A percentile compares a stretch with the other conserved stretches of the same genome.
phyloP scores from a whole-genome alignment of 2,113 vertebrate genomes.

The Zosterops japonicus region DNA sequence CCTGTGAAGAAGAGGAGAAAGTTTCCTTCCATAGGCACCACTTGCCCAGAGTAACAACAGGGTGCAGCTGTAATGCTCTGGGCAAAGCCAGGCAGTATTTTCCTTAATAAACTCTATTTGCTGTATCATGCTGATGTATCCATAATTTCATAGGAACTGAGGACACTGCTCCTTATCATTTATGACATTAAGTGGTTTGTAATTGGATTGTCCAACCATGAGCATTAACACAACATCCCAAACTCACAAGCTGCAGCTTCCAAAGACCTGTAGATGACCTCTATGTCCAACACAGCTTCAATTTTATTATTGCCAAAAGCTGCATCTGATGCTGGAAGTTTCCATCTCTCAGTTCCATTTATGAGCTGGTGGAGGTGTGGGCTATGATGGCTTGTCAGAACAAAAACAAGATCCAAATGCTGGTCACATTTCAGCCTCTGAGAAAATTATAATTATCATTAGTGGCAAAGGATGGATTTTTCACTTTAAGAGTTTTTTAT shows the following conservation, averaged over 20 bases:
- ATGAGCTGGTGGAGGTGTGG: background rate
- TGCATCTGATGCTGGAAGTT: background rate
- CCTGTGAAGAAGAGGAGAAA: background rate
- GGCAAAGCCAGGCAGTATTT: background rate
- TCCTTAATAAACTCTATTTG: background rate
- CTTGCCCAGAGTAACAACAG: background rate
- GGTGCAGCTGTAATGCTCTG: background rate
- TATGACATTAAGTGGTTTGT: background rate
- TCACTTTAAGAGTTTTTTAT: background rate
- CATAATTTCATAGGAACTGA: background rate
- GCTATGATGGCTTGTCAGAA: background rate
- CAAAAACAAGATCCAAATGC: background rate
- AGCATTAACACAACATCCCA: background rate
- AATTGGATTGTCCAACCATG: background rate
- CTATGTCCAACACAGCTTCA: background rate
- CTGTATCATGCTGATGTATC: background rate
- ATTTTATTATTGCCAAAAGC: background rate
- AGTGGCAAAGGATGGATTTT: background rate
- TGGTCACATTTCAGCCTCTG: background rate
- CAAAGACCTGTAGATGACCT: background rate
- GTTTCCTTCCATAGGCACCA: background rate
- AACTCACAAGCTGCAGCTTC: background rate
- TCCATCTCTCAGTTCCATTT: background rate
- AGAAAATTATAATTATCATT: background rate
- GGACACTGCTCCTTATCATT: background rate